Evolutionary conservation across 1,140 invertebrate species (phyloP), one percentile per base, ranked within the genome.

Genomic region (Drosophila bocqueti): DNA sequence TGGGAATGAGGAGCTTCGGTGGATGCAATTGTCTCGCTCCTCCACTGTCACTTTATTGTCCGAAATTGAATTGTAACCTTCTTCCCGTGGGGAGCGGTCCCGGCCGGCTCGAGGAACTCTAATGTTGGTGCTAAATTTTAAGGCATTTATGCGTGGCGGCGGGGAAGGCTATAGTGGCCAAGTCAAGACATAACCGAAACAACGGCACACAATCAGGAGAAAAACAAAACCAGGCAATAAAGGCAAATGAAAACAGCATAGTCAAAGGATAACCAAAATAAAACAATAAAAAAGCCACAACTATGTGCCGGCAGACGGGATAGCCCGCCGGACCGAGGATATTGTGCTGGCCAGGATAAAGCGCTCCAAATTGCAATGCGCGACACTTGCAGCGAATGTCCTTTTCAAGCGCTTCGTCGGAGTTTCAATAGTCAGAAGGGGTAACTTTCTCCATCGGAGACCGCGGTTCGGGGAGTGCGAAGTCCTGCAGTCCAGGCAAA

Each of bases 341-440:
- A 79, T 66, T 71, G 72, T 74, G 60, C 76, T 69, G 65, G 58
- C 63, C 69, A 69, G 65, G 79, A 89, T 78, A 89, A 90, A 81
- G 64, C 75, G 42, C 38, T n/a, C 72, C 57, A 55, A 47, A 75
- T 76, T 83, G 79, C 80, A 82, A 75, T 67, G 65, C 66, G 81
- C 81, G 81, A 89, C 78, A 89, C 81, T 89, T 87, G 77, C 84
- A 87, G 65, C 76, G 77, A 87, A 87, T 87, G 83, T 87, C 76
- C 83, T 65, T 87, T 81, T 67, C 77, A 69, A 61, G 80, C 76
- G 59, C 47, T 46, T 42, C 65, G 52, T 31, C 65, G 71, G 54
- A 57, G 68, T 81, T 68, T 63, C 46, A 42, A 40, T 40, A 31
- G 47, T 46, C 26, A 13, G 47, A 38, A 38, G 13, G 62, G 76